A percentile compares a stretch with the other conserved stretches of the same genome.
These are phyloP conservation scores for Nemopilema nomurai DNA, from an alignment of 30 jellyfish, hydroid and myxozoan genomes.

Conservation along the genomic window DNA sequence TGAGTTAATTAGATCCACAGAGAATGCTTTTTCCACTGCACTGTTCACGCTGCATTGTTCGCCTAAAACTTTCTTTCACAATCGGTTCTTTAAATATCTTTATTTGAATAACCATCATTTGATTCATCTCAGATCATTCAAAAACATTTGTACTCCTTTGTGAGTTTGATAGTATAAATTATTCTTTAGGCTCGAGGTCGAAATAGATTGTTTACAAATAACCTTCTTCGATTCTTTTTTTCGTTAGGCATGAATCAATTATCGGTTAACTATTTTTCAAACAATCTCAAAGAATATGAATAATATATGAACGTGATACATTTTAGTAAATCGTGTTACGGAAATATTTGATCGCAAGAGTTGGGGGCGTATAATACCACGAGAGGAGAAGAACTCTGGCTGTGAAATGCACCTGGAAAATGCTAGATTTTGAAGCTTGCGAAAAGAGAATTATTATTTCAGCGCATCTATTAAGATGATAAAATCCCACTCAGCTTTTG, in stretches of 20 bases:
- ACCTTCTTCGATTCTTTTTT: not conserved
- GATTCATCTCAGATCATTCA: not conserved
- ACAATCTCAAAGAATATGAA: not conserved
- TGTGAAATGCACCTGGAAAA: too few species aligned
- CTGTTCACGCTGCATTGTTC: not conserved
- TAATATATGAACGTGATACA: not conserved
- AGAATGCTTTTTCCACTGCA: not conserved
- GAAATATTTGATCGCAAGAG: too few species aligned
- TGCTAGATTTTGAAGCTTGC: too few species aligned
- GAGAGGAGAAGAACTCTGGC: too few species aligned
- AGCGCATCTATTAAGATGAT: too few species aligned
- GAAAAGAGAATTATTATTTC: too few species aligned
- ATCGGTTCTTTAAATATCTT: not conserved
- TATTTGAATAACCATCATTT: not conserved
- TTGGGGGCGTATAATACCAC: too few species aligned
- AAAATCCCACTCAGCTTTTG: too few species aligned
- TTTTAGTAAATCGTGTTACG: too few species aligned
- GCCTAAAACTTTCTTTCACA: not conserved
- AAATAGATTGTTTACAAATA: not conserved
- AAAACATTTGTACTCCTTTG: not conserved
- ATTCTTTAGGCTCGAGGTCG: not conserved
- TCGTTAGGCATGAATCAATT: too few species aligned
- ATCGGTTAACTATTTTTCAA: not conserved
- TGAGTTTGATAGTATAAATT: not conserved
- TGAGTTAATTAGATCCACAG: not conserved